Evolutionary conservation across 2,888 invertebrate genomes (phyloP).

Genomic region (Agrotis puta): DNA sequence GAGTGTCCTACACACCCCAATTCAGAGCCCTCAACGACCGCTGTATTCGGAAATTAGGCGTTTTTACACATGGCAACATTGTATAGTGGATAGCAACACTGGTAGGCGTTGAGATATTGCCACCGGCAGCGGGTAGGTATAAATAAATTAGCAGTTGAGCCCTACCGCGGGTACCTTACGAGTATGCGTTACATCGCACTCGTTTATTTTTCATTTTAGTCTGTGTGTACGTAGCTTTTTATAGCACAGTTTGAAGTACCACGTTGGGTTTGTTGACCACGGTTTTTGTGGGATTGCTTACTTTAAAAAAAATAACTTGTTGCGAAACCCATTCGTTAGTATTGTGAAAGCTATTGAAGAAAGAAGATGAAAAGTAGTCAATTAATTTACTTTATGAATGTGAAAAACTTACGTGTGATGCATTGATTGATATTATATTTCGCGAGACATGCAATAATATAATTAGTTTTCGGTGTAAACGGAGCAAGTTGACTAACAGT

Average conservation of each 20-base stretch:
- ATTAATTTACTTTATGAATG: neutral
- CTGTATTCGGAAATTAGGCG: slow-evolving; percentile 14
- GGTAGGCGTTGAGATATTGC: slow-evolving; percentile 56
- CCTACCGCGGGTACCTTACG: slow-evolving; percentile 47
- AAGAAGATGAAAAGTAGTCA: neutral
- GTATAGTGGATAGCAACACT: slow-evolving; percentile 40
- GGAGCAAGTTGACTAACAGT: too few species aligned
- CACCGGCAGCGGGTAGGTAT: slow-evolving; percentile 46
- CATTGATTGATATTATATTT: too few species aligned
- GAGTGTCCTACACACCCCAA: neutral
- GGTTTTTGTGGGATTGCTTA: neutral
- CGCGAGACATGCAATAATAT: too few species aligned
- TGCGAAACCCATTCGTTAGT: neutral
- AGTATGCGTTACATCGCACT: slow-evolving; percentile 39
- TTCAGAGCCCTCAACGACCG: neutral
- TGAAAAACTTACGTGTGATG: too few species aligned
- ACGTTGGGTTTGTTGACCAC: neutral
- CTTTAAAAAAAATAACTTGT: neutral
- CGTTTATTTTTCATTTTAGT: slow-evolving; percentile 57
- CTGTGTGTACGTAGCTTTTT: slow-evolving; percentile 27
- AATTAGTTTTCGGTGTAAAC: too few species aligned
- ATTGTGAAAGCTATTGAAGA: neutral
- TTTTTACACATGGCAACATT: slow-evolving; percentile 37
- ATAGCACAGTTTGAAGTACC: slow-evolving; percentile 17
- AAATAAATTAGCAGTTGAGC: slow-evolving; percentile 62